Evolutionary conservation across 2,797 vertebrate species (phyloP).

Genomic region (Adelosebastes latens): DNA sequence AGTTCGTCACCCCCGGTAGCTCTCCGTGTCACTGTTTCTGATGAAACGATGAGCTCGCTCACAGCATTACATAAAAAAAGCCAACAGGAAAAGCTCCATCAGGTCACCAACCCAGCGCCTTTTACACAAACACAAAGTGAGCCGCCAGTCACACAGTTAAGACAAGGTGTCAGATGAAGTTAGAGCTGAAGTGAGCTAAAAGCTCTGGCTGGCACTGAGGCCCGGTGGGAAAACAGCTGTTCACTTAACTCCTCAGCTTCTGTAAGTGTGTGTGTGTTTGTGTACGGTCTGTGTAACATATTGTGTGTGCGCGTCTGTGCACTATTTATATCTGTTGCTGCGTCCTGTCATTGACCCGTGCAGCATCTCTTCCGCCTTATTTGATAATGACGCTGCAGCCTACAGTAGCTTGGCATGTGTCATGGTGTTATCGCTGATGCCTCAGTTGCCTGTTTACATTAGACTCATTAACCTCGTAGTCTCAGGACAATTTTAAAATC

Average conservation of each 20-base stretch:
- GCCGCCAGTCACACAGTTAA: conserved; percentile 56
- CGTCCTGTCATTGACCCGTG: conserved; percentile 59
- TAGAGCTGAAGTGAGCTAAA: conserved; percentile 71
- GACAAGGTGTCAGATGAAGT: conserved; percentile 73
- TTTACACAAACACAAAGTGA: conserved; percentile 61
- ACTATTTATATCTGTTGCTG: conserved; percentile 42
- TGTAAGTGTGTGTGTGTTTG: conserved; percentile 11
- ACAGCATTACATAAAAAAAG: conserved; percentile 25
- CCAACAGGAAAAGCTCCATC: conserved; percentile 40
- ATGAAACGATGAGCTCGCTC: conserved; percentile 21
- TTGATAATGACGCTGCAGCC: conserved; percentile 52
- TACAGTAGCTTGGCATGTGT: conserved; percentile 36
- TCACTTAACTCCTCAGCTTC: conserved; percentile 41
- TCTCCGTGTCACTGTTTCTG: not conserved
- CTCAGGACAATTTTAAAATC: conserved; percentile 8
- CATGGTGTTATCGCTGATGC: conserved; percentile 24
- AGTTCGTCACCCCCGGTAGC: not conserved
- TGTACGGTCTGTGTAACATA: conserved; percentile 1
- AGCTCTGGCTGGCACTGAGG: conserved; percentile 50
- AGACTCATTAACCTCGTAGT: conserved; percentile 28
- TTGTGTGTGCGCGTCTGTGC: not conserved
- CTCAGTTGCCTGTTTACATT: conserved; percentile 31
- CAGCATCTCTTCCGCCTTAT: conserved; percentile 54
- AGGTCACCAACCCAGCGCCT: conserved; percentile 56
- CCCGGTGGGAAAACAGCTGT: conserved; percentile 68